A percentile compares a stretch with the other conserved stretches of the same genome.
Conservation (phyloP, 2,113 vertebrate genomes). For the Apteryx mantelli region DNA sequence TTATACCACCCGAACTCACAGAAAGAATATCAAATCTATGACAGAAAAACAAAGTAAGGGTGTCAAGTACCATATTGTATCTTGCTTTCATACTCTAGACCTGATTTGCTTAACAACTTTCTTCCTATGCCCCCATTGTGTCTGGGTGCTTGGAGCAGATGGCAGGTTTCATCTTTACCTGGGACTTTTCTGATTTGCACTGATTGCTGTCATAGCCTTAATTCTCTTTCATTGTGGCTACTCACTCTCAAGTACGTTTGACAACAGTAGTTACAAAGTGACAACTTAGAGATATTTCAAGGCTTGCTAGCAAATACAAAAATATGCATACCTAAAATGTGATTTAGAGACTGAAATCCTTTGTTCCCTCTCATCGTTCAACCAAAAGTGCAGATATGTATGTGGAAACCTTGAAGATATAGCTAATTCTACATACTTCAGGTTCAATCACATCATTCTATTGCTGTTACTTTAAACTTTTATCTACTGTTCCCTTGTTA, state of each 20-base stretch:
- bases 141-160: constrained; percentile 13
- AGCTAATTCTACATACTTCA: background rate
- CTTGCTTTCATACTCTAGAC: background rate
- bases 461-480: background rate
- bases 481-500: background rate
- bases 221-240: constrained; percentile 32
- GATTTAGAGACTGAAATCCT: background rate
- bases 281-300: background rate
- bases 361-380: background rate
- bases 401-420: background rate
- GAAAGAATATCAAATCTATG: background rate
- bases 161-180: background rate
- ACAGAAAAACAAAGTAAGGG: background rate
- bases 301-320: background rate
- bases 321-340: background rate
- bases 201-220: background rate
- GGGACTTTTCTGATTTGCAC: background rate
- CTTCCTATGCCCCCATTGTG: background rate
- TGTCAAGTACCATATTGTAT: background rate
- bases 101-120: background rate
- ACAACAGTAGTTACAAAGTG: background rate
- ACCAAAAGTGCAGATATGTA: background rate
- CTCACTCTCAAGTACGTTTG: background rate
- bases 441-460: background rate
- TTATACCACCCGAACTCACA: background rate